Evolutionary conservation across 2,888 invertebrate species (phyloP), one percentile per base, ranked within the genome.

Genomic region (Agriopis marginaria): DNA sequence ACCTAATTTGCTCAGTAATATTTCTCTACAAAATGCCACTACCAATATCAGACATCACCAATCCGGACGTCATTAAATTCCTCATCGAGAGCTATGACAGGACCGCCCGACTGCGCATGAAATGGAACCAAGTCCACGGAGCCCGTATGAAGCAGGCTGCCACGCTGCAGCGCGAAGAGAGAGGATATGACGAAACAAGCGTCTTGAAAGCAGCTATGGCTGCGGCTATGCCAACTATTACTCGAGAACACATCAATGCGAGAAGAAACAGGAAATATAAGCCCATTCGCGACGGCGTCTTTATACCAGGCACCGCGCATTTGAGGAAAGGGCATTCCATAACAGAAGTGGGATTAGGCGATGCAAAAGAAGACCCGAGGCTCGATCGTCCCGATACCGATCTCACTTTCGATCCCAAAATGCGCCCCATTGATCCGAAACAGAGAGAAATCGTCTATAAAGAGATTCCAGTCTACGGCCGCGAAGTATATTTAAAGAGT

Each of bases 21-120:
- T 10, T 17, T 50, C 14, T 5, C 0, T 40, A 62, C 54, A 81
- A 68, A 66, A 88, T 87, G 87, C 86, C 87, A 49, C 60, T 61
- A 11, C 49, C 49, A 40, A 70, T 79, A 3, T 45, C 81, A 62
- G 88, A 87, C 68, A 82, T 86, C 51, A 86, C 78, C 9, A 85
- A 85, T 45, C 87, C 88, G 0, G 83, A 79, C 40, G 50, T 82
- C 0, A 86, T 87, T 58, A 86, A 83, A 62, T 87, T 87, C 68
- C 81, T 87, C 10, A 55, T 82, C 12, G 87, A 88, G 66, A 83
- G 40, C 55, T 87, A 87, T 75, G 86, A 87, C 5, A 88, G 84
- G 70, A 84, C 84, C 56, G 74, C 82, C 0, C 73, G 82, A 9
- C 81, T 87, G 44, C 83, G 86, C 3, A 79, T 86, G 81, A 83